Base-by-base conservation (phyloP, 1,140 invertebrate genomes). In the Anadara kagoshimensis region DNA sequence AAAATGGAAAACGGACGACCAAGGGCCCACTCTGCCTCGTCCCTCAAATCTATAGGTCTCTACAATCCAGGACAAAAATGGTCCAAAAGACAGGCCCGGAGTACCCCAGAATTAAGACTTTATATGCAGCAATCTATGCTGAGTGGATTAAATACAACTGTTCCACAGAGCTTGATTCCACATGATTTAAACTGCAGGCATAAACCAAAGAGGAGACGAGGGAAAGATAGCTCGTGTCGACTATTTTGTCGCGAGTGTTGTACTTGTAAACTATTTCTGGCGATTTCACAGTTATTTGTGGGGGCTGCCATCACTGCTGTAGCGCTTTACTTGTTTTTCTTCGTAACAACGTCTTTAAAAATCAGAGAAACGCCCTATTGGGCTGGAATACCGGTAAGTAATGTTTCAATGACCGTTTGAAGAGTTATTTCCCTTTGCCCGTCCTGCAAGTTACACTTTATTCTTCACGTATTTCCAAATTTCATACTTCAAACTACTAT, bases 361-460 rank as follows among this genome's bases (percentile, higher is more conserved):
- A 51, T 72, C n/a, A 53, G 79, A 24, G 82, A 83, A 18, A 80
- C 73, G 10, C 80, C 82, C 10, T 76, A 76, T 57, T 83, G 82
- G 82, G 82, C 82, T 20, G 82, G 82, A 7, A 70, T 79, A 69
- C 79, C 80, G 61, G 82, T 83, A 75, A 78, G 81, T 78, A 12
- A 26, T 41, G 29, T 2, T 36, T 36, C 29, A 36, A 36, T 36
- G 7, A 36, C 29, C 29, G 29, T 36, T 36, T 36, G 29, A 36
- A 36, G 29, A 36, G 29, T 36, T 36, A 2, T 36, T 36, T 36
- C 29, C 29, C 29, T 36, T 36, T 36, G 7, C 2, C 2, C 29
- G 7, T 36, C 7, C 7, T 36, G 2, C 29, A 36, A 36, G 29
- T 36, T 7, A n/a, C n/a, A n/a, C n/a, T n/a, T n/a, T n/a, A n/a